phyloP scores from a whole-genome alignment of 2,113 vertebrate species.

The human region DNA sequence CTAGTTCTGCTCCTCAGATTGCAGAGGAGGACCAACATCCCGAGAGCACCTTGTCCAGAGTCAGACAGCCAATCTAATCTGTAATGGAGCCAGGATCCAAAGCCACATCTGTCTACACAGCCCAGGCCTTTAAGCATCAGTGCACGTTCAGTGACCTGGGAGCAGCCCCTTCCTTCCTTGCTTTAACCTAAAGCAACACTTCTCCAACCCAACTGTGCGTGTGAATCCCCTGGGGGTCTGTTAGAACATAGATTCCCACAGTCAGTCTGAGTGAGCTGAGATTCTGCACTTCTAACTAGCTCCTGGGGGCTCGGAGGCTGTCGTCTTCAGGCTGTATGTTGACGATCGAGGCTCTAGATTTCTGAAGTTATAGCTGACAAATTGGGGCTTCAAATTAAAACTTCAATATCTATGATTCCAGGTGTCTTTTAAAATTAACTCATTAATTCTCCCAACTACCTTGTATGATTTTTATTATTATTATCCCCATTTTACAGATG shows the following conservation, averaged over 20 bases:
- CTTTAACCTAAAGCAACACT: not conserved
- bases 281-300: rapidly evolving
- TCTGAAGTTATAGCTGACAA: not conserved
- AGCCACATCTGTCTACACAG: not conserved
- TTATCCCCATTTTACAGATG: not conserved
- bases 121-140: not conserved
- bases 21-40: not conserved
- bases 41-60: not conserved
- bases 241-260: not conserved
- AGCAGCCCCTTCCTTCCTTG: not conserved
- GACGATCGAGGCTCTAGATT: too few species aligned
- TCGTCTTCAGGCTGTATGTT: rapidly evolving
- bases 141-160: not conserved
- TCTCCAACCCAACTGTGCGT: not conserved
- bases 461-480: too few species aligned
- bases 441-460: not conserved
- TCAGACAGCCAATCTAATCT: not conserved
- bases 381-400: not conserved
- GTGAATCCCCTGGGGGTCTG: not conserved
- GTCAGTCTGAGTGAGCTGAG: not conserved
- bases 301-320: rapidly evolving
- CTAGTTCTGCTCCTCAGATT: not conserved
- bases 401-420: not conserved
- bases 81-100: rapidly evolving
- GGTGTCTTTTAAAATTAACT: not conserved